Percentiles rank a stretch among this genome's conserved stretches.
phyloP scores from a whole-genome alignment of 2,113 vertebrate species.

The Poeciliopsis retropinna region DNA sequence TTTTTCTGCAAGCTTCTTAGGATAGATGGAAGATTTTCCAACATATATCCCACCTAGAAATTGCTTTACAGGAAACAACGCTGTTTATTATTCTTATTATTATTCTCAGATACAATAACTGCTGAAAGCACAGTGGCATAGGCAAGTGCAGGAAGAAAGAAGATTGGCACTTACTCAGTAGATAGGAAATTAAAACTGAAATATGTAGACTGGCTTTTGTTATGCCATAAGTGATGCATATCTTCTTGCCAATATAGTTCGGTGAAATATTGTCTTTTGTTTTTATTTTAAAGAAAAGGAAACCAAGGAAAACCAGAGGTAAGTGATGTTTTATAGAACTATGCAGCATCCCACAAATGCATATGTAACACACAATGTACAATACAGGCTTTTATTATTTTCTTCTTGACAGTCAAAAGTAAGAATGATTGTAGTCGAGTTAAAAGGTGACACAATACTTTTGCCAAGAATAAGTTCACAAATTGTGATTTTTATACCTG shows the following conservation, averaged over 20 bases:
- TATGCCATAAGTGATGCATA: no score
- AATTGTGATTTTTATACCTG: not conserved
- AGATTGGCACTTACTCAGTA: no score
- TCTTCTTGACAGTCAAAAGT: not conserved
- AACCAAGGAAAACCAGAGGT: constrained; percentile 83
- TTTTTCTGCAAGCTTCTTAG: not conserved
- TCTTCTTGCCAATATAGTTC: not conserved
- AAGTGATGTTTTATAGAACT: constrained; percentile 19
- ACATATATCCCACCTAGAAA: no score
- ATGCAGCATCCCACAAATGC: not conserved
- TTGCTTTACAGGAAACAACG: not conserved
- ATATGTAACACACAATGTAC: not conserved
- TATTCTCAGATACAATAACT: not conserved
- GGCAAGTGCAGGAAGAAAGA: not conserved
- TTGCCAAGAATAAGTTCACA: not conserved
- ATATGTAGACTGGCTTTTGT: not conserved
- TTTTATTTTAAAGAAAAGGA: constrained; percentile 67
- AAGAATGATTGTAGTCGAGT: not conserved
- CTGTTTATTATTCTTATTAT: not conserved
- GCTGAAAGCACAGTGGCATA: not conserved
- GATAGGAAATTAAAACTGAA: not conserved
- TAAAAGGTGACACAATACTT: not conserved
- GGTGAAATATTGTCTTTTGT: not conserved
- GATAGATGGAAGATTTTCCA: not conserved
- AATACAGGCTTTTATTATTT: not conserved